phyloP scores from a whole-genome alignment of 2,797 vertebrate genomes.

The Melanotaenia boesemani region DNA sequence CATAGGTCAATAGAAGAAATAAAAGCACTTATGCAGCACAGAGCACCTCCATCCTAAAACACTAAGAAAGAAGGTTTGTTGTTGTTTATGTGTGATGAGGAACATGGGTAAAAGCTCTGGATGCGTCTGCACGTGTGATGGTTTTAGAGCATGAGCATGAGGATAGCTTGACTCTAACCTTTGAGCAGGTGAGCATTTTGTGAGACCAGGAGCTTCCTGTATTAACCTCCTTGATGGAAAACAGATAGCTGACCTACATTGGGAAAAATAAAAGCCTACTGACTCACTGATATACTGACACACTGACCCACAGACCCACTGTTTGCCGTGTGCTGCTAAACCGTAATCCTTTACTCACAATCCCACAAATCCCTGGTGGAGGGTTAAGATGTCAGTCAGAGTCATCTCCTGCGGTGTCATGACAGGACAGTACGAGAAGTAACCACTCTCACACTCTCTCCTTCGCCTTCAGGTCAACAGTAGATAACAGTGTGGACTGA shows the following conservation, averaged over 20 bases:
- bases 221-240: conserved; percentile 65
- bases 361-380: conserved; percentile 80
- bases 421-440: conserved; percentile 45
- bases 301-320: conserved; percentile 85
- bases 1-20: too few relatives aligned
- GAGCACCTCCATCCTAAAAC: too few relatives aligned
- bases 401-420: conserved; percentile 45
- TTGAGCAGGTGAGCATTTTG: conserved; percentile 20
- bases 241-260: conserved; percentile 66
- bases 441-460: conserved; percentile 48
- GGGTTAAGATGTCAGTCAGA: conserved; percentile 58
- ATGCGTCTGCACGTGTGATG: conserved; percentile 25
- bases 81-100: conserved; percentile 18
- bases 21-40: too few relatives aligned
- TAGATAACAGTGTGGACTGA: conserved; percentile 23
- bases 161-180: conserved; percentile 9
- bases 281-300: conserved; percentile 92
- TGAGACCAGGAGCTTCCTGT: conserved; percentile 47
- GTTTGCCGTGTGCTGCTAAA: conserved; percentile 73
- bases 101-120: background rate
- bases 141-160: conserved; percentile 20
- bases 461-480: conserved; percentile 28
- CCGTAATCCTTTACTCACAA: conserved; percentile 84
- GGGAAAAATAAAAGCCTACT: conserved; percentile 78
- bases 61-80: background rate